Evolutionary conservation across 2,113 vertebrate species (phyloP).

Genomic region (Mungos mungo): DNA sequence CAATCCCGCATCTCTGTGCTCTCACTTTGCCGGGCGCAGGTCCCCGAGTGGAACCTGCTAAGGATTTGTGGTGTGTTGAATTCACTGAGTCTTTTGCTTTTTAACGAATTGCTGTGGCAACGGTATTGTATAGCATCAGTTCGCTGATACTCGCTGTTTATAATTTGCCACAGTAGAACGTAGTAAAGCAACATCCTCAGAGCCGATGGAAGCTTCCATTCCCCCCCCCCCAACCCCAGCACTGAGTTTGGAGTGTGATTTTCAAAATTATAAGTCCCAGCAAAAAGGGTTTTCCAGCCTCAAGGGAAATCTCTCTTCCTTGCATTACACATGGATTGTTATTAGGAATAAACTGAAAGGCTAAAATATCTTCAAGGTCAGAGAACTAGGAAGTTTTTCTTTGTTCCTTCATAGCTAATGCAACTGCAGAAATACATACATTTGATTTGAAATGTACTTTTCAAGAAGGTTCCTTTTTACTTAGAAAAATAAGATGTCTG

Average conservation of each 20-base stretch:
- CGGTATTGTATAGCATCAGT: no score
- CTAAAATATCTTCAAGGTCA: neutral
- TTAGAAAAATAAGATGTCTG: conserved; percentile 7
- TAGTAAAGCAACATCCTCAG: neutral
- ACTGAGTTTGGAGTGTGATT: neutral
- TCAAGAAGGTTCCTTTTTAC: neutral
- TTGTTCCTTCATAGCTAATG: neutral
- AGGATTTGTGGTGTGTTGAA: neutral
- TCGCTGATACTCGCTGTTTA: neutral
- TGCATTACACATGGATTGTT: neutral
- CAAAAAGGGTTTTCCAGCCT: neutral
- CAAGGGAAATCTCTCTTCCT: neutral
- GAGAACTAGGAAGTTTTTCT: neutral
- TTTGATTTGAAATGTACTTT: conserved; percentile 22
- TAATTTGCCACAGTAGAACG: rapidly evolving
- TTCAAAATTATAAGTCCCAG: neutral
- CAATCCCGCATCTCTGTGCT: rapidly evolving
- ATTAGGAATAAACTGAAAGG: neutral
- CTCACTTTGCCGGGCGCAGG: neutral
- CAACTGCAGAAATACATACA: neutral
- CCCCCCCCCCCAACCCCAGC: neutral
- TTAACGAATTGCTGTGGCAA: neutral
- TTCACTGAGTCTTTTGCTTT: neutral
- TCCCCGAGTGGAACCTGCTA: neutral
- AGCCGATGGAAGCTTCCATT: neutral